phyloP scores from a whole-genome alignment of 1,140 invertebrate genomes.

The Drosophila nasuta region DNA sequence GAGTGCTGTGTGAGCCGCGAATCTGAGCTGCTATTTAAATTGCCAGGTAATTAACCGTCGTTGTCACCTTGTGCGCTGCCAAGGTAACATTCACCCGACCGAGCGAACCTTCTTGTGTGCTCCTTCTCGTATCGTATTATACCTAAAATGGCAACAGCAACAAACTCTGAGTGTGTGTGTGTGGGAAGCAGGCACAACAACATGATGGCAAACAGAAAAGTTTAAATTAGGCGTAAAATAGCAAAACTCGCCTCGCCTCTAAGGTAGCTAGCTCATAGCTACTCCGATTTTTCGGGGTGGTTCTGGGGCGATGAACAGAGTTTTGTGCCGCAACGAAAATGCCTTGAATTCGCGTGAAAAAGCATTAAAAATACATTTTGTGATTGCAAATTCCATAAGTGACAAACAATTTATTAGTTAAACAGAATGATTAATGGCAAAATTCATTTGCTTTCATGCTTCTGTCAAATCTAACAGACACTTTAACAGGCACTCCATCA shows the following conservation, averaged over 20 bases:
- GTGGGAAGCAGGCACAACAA: not conserved
- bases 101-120: not conserved
- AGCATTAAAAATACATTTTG: constrained; percentile 22
- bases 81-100: not conserved
- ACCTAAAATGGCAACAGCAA: constrained; percentile 22
- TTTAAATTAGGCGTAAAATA: constrained; percentile 59
- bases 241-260: constrained; percentile 1
- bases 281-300: not conserved
- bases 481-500: constrained; percentile 1
- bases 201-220: constrained; percentile 30
- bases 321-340: constrained; percentile 18
- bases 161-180: not conserved
- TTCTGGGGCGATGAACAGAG: not conserved
- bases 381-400: constrained; percentile 15
- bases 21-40: constrained; percentile 49
- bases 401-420: constrained; percentile 32
- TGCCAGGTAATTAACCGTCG: constrained; percentile 48
- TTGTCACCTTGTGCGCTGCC: constrained; percentile 38
- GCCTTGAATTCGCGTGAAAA: constrained; percentile 1
- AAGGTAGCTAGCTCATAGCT: not conserved
- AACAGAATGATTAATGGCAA: constrained; percentile 14
- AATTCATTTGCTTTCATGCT: constrained; percentile 7
- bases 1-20: not conserved
- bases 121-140: not conserved
- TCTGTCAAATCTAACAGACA: constrained; percentile 1